Evolutionary conservation across 2,113 vertebrate genomes (phyloP), one percentile per base, ranked within the genome.

Genomic region (Ceyx cyanopectus): DNA sequence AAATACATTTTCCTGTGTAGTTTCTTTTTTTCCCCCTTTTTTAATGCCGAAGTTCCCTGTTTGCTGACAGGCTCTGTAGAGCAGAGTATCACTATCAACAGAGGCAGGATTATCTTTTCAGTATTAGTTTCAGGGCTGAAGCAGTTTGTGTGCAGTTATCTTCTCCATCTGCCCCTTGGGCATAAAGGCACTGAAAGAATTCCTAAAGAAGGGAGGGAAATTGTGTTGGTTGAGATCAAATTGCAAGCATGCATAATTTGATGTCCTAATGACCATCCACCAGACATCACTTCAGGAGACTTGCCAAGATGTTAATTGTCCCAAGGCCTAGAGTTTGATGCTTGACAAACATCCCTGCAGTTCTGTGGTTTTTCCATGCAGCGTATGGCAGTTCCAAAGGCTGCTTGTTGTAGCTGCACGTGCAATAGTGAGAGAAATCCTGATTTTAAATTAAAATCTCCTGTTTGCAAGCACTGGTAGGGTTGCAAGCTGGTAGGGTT

Each of bases 161-260:
- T 87, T 87, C 78, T 79, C 70, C 56, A 87, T 91, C 95, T 93
- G 30, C 87, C 91, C 94, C 89, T 89, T 87, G 91, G 89, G 87
- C 81, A 91, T 81, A 89, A 73, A 93, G 41, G 85, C 91, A 89
- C 75, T 54, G 32, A 82, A 94, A 93, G 82, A 95, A 93, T 91
- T 95, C 75, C 89, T 92, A 23, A 91, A 94, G 87, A 93, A 87
- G 74, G 74, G 72, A 85, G 89, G 91, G 87, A 89, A 93, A 85
- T 89, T 82, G 58, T 5, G 0, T 58, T 85, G 87, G 87, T 91
- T 53, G 65, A 87, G 91, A 93, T 92, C 84, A 87, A 78, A 73
- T 85, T 84, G 69, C 87, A 89, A 65, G 69, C 78, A 48, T 81
- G 89, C 69, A 48, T 81, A 78, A 94, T 89, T 60, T 81, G 78